Base-by-base conservation (phyloP, 2,797 vertebrate species). In the Cryptoblepharus egeriae region DNA sequence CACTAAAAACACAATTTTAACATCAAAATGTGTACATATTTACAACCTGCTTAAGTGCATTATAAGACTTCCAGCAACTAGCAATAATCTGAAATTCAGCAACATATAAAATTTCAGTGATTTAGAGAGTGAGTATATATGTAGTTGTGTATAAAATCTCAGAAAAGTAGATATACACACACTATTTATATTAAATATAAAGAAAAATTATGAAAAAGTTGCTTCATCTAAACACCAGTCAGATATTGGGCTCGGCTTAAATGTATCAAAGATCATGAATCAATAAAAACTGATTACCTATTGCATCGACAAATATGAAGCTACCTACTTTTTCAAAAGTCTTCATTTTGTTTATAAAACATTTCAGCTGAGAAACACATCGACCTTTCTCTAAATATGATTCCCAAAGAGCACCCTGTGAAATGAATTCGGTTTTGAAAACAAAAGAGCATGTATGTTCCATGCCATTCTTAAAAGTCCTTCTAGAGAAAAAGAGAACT, bases 321-420 rank as follows among this genome's bases (percentile, higher is more conserved):
- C 83, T 85, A 76, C 4, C 93, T 35, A 93, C 94, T 92, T 70
- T 42, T 8, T 84, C 24, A 93, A 86, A 88, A 86, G 65, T 49
- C 80, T 58, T 81, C 28, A 77, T 79, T 65, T 20, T 37, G 28
- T 89, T 85, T 89, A 90, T 88, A 84, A 82, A 95, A 61, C 67
- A 64, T 88, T 69, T 61, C 32, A 77, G 63, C 12, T 79, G 91
- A 90, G 37, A 3, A 84, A 24, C 57, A 42, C 57, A 42, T 22
- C 12, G 58, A 64, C 73, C 82, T 61, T 67, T 39, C 71, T 92
- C 93, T 95, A 96, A 94, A 96, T 88, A 94, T 79, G 76, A 92
- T 94, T 95, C 94, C 95, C 89, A 90, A 95, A 95, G 93, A 97
- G 96, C 95, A 96, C 95, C 96, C 92, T 80, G 88, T 57, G 67